phyloP scores from a whole-genome alignment of 2,888 invertebrate genomes.

The Ichneumoninae sp. region DNA sequence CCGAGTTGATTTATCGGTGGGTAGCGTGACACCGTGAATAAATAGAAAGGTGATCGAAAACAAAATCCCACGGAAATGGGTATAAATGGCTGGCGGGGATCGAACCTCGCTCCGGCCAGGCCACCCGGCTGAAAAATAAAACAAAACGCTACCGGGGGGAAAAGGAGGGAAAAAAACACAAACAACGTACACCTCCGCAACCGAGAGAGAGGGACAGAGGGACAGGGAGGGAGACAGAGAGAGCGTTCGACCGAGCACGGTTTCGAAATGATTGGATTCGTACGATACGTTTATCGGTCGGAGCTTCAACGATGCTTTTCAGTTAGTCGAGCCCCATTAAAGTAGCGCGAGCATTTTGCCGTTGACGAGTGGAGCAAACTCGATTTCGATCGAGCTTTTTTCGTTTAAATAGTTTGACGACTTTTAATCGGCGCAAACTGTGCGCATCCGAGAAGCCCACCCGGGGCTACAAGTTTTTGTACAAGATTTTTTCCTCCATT shows the following conservation, averaged over 20 bases:
- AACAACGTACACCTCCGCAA: constrained; percentile 25
- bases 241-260: constrained; percentile 56
- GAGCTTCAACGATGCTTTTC: constrained; percentile 64
- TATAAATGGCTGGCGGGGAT: constrained; percentile 69
- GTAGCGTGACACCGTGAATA: constrained; percentile 73
- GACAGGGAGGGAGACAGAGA: background rate
- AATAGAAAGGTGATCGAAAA: constrained; percentile 75
- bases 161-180: constrained; percentile 45
- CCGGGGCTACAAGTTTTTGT: background rate
- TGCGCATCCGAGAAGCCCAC: background rate
- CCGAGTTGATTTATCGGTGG: constrained; percentile 74
- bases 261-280: constrained; percentile 67
- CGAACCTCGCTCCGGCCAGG: constrained; percentile 56
- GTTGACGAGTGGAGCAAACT: constrained; percentile 45
- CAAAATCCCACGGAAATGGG: constrained; percentile 74
- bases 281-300: constrained; percentile 60
- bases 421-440: background rate
- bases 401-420: background rate
- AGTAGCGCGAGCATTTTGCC: constrained; percentile 56
- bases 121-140: constrained; percentile 63
- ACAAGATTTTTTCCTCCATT: background rate
- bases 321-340: constrained; percentile 66
- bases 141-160: constrained; percentile 45
- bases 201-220: constrained; percentile 2
- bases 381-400: constrained; percentile 14